Base-by-base conservation (phyloP, 2,797 vertebrate species). In the Syngnathus rostellatus region DNA sequence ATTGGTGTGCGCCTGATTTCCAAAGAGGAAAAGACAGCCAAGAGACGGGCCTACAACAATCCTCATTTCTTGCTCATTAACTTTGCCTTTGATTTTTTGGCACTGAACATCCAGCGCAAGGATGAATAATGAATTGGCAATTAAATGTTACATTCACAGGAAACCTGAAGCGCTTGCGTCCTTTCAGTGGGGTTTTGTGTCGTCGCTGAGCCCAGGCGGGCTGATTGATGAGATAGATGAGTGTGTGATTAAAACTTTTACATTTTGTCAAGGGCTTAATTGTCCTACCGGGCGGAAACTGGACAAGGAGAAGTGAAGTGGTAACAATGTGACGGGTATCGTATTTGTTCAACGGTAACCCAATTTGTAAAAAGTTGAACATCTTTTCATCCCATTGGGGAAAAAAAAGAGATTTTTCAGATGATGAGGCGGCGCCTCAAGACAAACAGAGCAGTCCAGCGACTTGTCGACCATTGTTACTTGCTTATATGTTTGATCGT, bases 101-200 rank as follows among this genome's bases (percentile, higher is more conserved):
- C 43, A 51, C 66, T 58, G 84, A 86, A 84, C 83, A 85, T 77
- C 77, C 79, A 63, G 74, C 80, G 67, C 77, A 67, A 60, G 61
- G 71, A 80, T 87, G 73, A 89, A 89, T 87, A 86, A 90, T 90
- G 82, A 84, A 89, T 87, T 76, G 12, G 61, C 84, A 86, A 85
- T 90, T 85, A 85, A 87, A 85, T 85, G 85, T 88, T 88, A 85
- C 79, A 84, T 83, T 85, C 81, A 71, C 69, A 71, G 72, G 65
- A 81, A 84, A 83, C 83, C 82, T 71, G 66, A 12, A 80, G 76
- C 79, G 58, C 80, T 86, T 77, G 71, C 66, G 79, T 85, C 73
- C 55, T 57, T 57, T 37, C 31, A 17, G 14, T 39, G 77, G 75
- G 6, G 76, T 63, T 21, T 68, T 74, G 71, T 19, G 63, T 48